Evolutionary conservation across 2,888 invertebrate species (phyloP).

Genomic region (Melanotus villosus): DNA sequence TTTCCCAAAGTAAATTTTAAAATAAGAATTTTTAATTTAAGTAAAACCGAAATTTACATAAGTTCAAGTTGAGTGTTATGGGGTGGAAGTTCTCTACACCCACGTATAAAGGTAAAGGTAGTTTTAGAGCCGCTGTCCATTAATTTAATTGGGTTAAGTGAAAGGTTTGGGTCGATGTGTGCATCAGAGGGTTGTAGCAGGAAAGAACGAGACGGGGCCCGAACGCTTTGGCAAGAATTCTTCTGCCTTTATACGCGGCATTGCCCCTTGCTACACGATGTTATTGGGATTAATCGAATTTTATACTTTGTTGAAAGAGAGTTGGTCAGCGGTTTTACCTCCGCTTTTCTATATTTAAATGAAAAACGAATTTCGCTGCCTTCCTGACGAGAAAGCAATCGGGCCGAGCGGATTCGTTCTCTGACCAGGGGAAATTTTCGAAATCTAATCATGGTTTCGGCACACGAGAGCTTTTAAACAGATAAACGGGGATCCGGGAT

Average conservation of each 20-base stretch:
- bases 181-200: conserved; percentile 39
- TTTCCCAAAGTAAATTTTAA: too few relatives aligned
- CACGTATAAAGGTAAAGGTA: conserved; percentile 53
- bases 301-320: conserved; percentile 62
- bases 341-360: conserved; percentile 45
- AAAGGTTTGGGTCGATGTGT: conserved; percentile 54
- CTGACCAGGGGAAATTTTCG: conserved; percentile 17
- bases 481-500: conserved; percentile 16
- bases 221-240: conserved; percentile 53
- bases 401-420: conserved; percentile 14
- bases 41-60: conserved; percentile 34
- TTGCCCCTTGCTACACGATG: conserved; percentile 56
- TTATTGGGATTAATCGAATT: conserved; percentile 63
- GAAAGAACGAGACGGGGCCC: conserved; percentile 30
- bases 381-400: conserved; percentile 23
- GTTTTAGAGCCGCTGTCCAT: conserved; percentile 54
- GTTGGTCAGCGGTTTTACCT: conserved; percentile 51
- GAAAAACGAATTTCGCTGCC: conserved; percentile 43
- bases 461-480: conserved; percentile 18
- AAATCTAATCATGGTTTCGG: conserved; percentile 25
- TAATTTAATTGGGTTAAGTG: conserved; percentile 64
- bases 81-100: too few relatives aligned
- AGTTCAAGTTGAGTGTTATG: conserved; percentile 5
- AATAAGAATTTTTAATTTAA: too few relatives aligned
- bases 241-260: conserved; percentile 59